A percentile compares a stretch with the other conserved stretches of the same genome.
phyloP scores from a whole-genome alignment of 2,797 vertebrate genomes.

The Adrianichthys oophorus region DNA sequence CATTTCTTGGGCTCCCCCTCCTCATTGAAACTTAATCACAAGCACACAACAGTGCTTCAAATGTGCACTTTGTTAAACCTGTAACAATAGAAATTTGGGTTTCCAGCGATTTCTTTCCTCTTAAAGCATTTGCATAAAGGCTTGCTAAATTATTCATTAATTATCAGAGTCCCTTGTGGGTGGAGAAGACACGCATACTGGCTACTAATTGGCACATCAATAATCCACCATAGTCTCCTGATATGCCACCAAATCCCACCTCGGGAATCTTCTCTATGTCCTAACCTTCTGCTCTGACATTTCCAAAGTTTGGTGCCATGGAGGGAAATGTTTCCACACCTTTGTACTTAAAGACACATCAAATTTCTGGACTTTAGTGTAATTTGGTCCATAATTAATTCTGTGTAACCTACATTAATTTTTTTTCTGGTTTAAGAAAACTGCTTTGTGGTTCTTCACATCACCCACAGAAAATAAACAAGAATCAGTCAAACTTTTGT shows the following conservation, averaged over 20 bases:
- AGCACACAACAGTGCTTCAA: slow-evolving; percentile 54
- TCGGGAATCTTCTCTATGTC: slow-evolving; percentile 71
- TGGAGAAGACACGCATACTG: slow-evolving; percentile 68
- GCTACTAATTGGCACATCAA: slow-evolving; percentile 84
- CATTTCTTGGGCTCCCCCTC: slow-evolving; percentile 30
- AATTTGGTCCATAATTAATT: slow-evolving; percentile 6
- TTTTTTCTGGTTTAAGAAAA: no score
- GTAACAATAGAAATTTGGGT: slow-evolving; percentile 68
- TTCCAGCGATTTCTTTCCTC: slow-evolving; percentile 69
- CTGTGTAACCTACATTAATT: slow-evolving; percentile 5
- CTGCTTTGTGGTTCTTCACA: no score
- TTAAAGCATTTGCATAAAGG: slow-evolving; percentile 79
- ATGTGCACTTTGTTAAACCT: slow-evolving; percentile 61
- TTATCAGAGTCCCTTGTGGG: slow-evolving; percentile 77
- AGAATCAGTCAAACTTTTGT: no score
- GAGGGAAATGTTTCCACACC: slow-evolving; percentile 44
- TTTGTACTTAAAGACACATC: slow-evolving; percentile 29
- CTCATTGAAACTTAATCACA: slow-evolving; percentile 37
- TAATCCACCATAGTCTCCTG: slow-evolving; percentile 71
- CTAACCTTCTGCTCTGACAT: slow-evolving; percentile 65
- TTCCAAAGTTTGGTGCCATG: slow-evolving; percentile 31
- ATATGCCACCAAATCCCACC: slow-evolving; percentile 70
- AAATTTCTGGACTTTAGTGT: no score
- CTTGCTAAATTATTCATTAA: slow-evolving; percentile 81
- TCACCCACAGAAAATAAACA: no score